Evolutionary conservation across 2,797 vertebrate species (phyloP).

Genomic region (Eupleurogrammus muticus): DNA sequence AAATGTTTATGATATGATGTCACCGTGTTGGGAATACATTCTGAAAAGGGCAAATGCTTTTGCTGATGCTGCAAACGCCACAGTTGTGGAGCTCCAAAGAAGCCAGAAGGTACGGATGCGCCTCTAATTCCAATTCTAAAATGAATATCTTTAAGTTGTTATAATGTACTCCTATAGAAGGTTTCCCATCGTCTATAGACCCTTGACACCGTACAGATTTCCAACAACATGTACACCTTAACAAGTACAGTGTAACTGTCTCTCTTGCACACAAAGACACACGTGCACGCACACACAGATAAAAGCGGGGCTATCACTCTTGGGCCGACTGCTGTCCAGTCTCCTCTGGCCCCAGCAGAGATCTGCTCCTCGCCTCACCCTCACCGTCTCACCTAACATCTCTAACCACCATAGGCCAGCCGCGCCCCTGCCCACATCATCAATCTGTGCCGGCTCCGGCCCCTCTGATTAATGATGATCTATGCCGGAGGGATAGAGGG

Average conservation of each 20-base stretch:
- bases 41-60: conserved; percentile 3
- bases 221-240: conserved; percentile 22
- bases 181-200: conserved; percentile 6
- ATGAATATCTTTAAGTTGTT: no score
- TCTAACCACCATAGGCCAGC: conserved; percentile 70
- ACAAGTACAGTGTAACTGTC: background rate
- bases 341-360: conserved; percentile 77
- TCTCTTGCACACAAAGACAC: conserved; percentile 9
- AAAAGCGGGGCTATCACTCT: conserved; percentile 74
- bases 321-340: conserved; percentile 72
- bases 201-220: conserved; percentile 28
- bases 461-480: conserved; percentile 85
- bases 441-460: conserved; percentile 76
- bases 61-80: background rate
- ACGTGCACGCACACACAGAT: conserved; percentile 34
- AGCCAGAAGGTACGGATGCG: background rate
- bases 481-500: conserved; percentile 60
- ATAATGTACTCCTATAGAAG: no score
- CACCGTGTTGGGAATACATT: background rate
- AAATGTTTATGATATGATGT: background rate
- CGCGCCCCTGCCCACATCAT: conserved; percentile 79
- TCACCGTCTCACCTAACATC: conserved; percentile 80
- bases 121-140: background rate
- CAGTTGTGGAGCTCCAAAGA: background rate
- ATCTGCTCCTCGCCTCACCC: conserved; percentile 74